These are phyloP conservation scores for Monomorium pharaonis DNA, from an alignment of 1,140 invertebrate genomes.

Conservation along the genomic window DNA sequence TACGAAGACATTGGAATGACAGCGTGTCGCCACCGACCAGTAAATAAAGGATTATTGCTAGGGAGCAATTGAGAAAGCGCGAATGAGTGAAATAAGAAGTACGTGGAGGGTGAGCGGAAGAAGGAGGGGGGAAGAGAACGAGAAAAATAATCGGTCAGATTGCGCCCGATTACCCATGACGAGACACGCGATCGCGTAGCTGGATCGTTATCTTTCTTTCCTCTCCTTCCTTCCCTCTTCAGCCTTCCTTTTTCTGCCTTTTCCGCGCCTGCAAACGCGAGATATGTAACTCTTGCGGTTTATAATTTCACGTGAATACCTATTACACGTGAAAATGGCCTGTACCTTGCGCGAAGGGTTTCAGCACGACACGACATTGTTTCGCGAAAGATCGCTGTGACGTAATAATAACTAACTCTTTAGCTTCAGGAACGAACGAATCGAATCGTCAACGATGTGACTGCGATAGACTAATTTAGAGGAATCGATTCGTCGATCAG, in stretches of 20 bases:
- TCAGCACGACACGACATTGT: background rate
- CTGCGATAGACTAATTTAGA: background rate
- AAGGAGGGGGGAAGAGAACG: background rate
- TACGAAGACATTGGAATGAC: constrained; percentile 47
- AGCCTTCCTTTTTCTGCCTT: background rate
- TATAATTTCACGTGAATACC: no score
- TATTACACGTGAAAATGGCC: background rate
- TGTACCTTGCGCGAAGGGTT: background rate
- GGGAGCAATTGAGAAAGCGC: constrained; percentile 35
- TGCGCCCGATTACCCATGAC: constrained; percentile 22
- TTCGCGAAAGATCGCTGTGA: background rate
- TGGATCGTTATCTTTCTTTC: constrained; percentile 8
- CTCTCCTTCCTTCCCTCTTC: background rate
- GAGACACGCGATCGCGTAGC: background rate
- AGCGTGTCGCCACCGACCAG: constrained; percentile 33
- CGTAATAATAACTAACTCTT: background rate
- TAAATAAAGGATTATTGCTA: constrained; percentile 50
- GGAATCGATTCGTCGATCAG: background rate
- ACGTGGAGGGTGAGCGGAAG: no score
- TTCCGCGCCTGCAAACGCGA: background rate
- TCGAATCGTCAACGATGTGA: background rate
- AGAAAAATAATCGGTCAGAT: constrained; percentile 24
- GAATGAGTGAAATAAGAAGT: constrained; percentile 27
- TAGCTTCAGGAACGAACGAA: background rate
- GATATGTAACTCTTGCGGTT: background rate